Evolutionary conservation across 2,797 vertebrate genomes (phyloP).

Genomic region (Rhinella marina): DNA sequence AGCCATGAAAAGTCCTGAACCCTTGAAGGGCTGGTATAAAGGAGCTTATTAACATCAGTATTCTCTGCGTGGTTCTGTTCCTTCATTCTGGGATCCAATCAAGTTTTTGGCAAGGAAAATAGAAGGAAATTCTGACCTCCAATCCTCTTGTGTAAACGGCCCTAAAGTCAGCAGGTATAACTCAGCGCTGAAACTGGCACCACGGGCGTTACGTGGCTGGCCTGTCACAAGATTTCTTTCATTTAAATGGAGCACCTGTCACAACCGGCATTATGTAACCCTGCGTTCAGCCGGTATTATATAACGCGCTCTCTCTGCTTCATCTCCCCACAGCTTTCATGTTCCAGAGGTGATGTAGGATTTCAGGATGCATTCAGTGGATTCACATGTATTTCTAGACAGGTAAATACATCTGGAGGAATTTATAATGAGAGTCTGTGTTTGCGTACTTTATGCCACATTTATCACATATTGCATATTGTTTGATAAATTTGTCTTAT

Average conservation of each 20-base stretch:
- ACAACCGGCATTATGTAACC: conserved; percentile 1
- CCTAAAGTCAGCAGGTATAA: conserved; percentile 10
- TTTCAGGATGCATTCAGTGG: background rate
- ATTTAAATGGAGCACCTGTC: conserved; percentile 4
- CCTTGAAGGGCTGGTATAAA: background rate
- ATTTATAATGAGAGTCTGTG: too few species aligned
- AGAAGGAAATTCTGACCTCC: background rate
- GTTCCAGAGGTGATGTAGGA: background rate
- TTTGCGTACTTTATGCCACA: too few species aligned
- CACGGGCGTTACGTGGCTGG: background rate
- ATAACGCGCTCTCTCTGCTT: background rate
- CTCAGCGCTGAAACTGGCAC: background rate
- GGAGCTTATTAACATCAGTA: background rate
- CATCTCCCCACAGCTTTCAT: background rate
- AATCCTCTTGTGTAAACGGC: background rate
- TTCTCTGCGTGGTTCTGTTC: background rate
- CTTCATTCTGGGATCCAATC: background rate
- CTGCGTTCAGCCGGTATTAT: background rate
- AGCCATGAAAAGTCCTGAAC: background rate
- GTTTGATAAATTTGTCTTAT: too few species aligned
- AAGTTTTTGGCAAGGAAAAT: background rate
- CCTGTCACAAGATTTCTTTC: background rate
- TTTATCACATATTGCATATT: too few species aligned
- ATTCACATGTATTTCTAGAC: background rate
- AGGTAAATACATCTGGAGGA: background rate